Conservation (phyloP, 1,140 invertebrate genomes). For the Lordiphosa stackelbergi region DNA sequence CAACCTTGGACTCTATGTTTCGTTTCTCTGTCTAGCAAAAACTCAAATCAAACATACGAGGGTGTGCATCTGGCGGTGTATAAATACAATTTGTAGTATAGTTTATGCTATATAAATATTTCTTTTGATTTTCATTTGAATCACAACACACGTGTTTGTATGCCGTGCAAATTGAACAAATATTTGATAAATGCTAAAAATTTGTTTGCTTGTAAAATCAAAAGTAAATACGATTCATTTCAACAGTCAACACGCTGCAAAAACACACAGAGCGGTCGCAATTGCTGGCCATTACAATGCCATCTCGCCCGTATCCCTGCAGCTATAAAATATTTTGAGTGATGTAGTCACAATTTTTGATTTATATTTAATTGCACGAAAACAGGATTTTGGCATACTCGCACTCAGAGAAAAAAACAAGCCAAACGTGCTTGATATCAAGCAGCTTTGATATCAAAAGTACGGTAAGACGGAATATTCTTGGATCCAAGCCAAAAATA, state of each 20-base stretch:
- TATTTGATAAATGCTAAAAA: conserved; percentile 52
- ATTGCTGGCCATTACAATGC: neutral
- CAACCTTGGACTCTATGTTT: neutral
- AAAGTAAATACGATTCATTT: conserved; percentile 44
- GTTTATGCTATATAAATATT: conserved; percentile 1
- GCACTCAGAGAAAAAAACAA: too few relatives aligned
- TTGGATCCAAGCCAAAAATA: too few relatives aligned
- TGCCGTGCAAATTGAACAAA: conserved; percentile 36
- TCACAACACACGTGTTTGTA: conserved; percentile 21
- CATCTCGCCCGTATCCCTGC: too few relatives aligned
- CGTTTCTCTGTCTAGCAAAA: conserved; percentile 3
- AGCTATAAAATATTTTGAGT: too few relatives aligned
- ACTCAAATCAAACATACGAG: conserved; percentile 50
- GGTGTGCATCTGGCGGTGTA: too few relatives aligned
- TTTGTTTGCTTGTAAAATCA: conserved; percentile 50
- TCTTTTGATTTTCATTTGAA: conserved; percentile 23
- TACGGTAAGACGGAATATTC: too few relatives aligned
- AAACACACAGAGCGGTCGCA: neutral
- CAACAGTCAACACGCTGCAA: conserved; percentile 29
- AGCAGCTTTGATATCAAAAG: too few relatives aligned
- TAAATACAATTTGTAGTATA: too few relatives aligned
- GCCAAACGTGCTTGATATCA: too few relatives aligned
- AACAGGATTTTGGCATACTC: too few relatives aligned
- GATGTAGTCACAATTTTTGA: too few relatives aligned
- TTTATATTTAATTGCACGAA: too few relatives aligned